Evolutionary conservation across 2,888 invertebrate genomes (phyloP), one percentile per base, ranked within the genome.

Genomic region (Thyatira batis): DNA sequence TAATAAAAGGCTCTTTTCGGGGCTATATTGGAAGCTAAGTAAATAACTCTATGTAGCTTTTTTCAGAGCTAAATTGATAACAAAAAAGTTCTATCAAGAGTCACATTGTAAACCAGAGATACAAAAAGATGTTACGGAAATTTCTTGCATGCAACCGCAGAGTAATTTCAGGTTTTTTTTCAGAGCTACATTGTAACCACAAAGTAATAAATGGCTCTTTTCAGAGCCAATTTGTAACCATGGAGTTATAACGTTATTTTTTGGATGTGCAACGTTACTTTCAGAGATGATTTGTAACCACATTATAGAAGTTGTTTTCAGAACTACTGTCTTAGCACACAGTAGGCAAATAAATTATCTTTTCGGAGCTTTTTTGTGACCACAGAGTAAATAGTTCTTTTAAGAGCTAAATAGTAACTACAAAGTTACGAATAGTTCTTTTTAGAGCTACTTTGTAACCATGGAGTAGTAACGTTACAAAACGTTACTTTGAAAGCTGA

Each of bases 331-430:
- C 50, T 50, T 33, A 54, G 39, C 48, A 57, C 11, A 13, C 13
- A 11, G 30, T 30, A 49, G 1, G n/a, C 50, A 30, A 30, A 11
- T n/a, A n/a, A 17, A 20, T 11, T 23, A 9, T 30, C n/a, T 49
- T 55, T 20, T 55, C 33, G 46, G 49, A 43, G 46, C 50, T 33
- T 39, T 17, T 39, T 33, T 27, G 46, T 27, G 28, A 53, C 28
- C 27, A 56, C 25, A 25, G 25, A 11, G 13, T 10, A 5, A 44
- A 56, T 21, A 49, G 57, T 51, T 53, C 49, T 61, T 55, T 6
- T 51, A 50, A 49, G 53, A 49, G 54, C 57, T 45, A 52, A 4
- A 46, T 20, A 52, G 50, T 51, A 59, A 55, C 52, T 49, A 55
- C 45, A n/a, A n/a, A n/a, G n/a, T 50, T 46, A 30, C 21, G 25